Evolutionary conservation across 2,888 invertebrate species (phyloP), one percentile per base, ranked within the genome.

Genomic region (Stenodera caucasica): DNA sequence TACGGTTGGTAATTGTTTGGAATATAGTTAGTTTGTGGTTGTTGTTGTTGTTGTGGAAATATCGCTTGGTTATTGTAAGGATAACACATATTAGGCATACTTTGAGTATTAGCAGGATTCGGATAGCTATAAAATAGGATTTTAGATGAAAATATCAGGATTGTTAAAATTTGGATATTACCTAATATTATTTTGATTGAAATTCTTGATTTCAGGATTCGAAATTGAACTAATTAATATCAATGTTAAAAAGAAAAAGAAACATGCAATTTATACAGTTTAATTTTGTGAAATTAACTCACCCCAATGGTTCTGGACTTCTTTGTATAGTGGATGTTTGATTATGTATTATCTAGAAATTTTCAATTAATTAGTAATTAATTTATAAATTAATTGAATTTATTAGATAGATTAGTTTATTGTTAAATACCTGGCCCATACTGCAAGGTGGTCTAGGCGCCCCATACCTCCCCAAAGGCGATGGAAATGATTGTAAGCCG

Each of bases 321-420:
- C 81, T 78, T 68, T 83, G 81, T 66, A 81, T 81, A 70, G 84
- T 77, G 70, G 84, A 81, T 65, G 84, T 77, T 68, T 83, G 83
- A 78, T 84, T 84, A 78, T 87, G 87, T 77, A 87, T 87, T 84
- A 87, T 87, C 87, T 87, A 81, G n/a, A 83, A 83, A 77, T 72
- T 60, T n/a, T 57, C 58, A 58, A 62, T 55, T 14, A 33, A 53
- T 59, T 51, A 37, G 26, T 54, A 45, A 33, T 8, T 30, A 33
- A 33, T 40, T 5, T 15, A 29, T 33, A 26, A 26, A 56, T 26
- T 57, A 49, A 61, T 37, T 12, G 11, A 37, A 53, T 26, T 57
- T n/a, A n/a, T n/a, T 63, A 55, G 15, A 26, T 14, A 37, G 15
- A 23, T 18, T 49, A 35, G 45, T 37, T 35, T 50, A 26, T 4